Conservation (phyloP, 30 jellyfish, hydroid and myxozoan genomes). For the Nemopilema nomurai region DNA sequence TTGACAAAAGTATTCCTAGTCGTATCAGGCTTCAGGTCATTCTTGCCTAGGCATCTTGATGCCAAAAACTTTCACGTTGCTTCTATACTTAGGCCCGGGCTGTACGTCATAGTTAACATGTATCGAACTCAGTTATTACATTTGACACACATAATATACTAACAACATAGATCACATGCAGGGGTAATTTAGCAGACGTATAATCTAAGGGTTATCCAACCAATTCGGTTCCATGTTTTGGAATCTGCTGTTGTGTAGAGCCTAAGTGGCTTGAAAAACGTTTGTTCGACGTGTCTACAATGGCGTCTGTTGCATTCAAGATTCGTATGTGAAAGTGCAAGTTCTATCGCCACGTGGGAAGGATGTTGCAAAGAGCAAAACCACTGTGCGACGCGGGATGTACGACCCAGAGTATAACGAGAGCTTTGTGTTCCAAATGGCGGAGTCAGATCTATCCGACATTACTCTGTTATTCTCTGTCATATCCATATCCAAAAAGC, state of each 20-base stretch:
- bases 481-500: slow-evolving; percentile 69
- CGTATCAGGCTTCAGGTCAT: too few species aligned
- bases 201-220: too few species aligned
- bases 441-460: slow-evolving; percentile 88
- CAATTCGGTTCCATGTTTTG: neutral
- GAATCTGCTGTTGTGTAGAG: too few species aligned
- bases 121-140: too few species aligned
- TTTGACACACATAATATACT: too few species aligned
- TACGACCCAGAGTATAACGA: slow-evolving; percentile 95
- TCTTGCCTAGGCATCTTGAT: too few species aligned
- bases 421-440: slow-evolving; percentile 94
- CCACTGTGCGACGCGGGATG: slow-evolving; percentile 92
- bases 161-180: too few species aligned
- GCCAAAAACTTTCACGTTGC: too few species aligned
- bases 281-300: slow-evolving; percentile 4
- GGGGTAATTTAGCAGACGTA: too few species aligned
- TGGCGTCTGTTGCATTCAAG: slow-evolving; percentile 49
- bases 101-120: too few species aligned
- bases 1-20: too few species aligned
- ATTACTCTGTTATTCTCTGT: slow-evolving; percentile 79
- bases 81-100: too few species aligned
- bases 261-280: neutral
- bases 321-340: slow-evolving; percentile 94
- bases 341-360: slow-evolving; percentile 85
- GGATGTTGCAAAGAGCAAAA: slow-evolving; percentile 91